Evolutionary conservation across 2,113 vertebrate genomes (phyloP).

Genomic region (Lepus americanus): DNA sequence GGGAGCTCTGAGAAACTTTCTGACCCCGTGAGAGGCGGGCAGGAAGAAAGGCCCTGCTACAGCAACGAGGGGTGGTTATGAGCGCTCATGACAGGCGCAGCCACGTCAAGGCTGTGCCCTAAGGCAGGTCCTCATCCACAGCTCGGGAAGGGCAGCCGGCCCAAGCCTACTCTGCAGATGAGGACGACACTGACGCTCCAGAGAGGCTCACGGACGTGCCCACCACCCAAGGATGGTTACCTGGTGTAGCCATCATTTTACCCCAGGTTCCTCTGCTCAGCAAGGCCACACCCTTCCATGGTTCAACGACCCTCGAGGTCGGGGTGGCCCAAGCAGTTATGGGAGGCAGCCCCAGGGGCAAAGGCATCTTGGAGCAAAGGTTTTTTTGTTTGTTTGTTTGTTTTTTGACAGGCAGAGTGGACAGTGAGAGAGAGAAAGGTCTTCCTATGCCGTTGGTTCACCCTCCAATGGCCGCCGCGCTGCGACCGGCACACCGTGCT

Average conservation of each 20-base stretch:
- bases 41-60: neutral
- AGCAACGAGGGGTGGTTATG: neutral
- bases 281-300: fast-evolving
- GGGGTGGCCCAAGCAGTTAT: neutral
- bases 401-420: too few species aligned
- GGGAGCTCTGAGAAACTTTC: neutral
- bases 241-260: too few species aligned
- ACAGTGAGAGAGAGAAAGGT: too few species aligned
- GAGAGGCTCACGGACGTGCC: neutral
- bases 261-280: neutral
- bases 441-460: too few species aligned
- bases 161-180: neutral
- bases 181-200: neutral
- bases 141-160: neutral
- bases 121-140: neutral
- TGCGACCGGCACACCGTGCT: too few species aligned
- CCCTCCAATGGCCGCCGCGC: too few species aligned
- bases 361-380: neutral
- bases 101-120: too few species aligned
- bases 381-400: too few species aligned
- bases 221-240: neutral
- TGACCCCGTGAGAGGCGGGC: neutral
- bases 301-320: fast-evolving
- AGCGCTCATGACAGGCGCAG: neutral
- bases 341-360: neutral